A percentile compares a stretch with the other conserved stretches of the same genome.
phyloP scores from a whole-genome alignment of 2,888 invertebrate species.

The Acanthosepion lycidas region DNA sequence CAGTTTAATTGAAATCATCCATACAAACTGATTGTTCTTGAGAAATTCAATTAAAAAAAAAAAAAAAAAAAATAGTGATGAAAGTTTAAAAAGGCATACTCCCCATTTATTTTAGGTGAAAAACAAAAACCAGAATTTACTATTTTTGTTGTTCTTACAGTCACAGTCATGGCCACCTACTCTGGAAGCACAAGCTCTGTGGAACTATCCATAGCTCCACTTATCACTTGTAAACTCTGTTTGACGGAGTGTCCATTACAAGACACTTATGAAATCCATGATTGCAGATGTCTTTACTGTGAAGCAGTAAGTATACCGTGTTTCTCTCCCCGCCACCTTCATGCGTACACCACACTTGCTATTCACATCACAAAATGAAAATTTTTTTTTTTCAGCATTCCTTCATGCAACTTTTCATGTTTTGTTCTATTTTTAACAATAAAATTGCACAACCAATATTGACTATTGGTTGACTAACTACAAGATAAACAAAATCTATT shows the following conservation, averaged over 20 bases:
- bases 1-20: background rate
- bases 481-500: no score
- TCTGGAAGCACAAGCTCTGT: conserved; percentile 64
- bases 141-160: background rate
- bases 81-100: background rate
- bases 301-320: conserved; percentile 62
- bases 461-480: no score
- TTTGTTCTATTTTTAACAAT: no score
- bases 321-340: no score
- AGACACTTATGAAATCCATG: conserved; percentile 68
- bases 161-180: conserved; percentile 63
- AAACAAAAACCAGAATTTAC: background rate
- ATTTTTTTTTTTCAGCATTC: no score
- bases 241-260: conserved; percentile 64
- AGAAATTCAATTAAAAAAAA: no score
- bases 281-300: conserved; percentile 72
- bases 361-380: no score
- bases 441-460: no score
- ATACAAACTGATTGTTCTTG: no score
- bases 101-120: background rate
- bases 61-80: background rate
- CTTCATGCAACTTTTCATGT: no score
- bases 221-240: conserved; percentile 70
- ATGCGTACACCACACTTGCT: no score
- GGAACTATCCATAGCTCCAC: conserved; percentile 69